phyloP scores from a whole-genome alignment of 35 echinoderm and acorn worm genomes.

The Heliocidaris tuberculata region DNA sequence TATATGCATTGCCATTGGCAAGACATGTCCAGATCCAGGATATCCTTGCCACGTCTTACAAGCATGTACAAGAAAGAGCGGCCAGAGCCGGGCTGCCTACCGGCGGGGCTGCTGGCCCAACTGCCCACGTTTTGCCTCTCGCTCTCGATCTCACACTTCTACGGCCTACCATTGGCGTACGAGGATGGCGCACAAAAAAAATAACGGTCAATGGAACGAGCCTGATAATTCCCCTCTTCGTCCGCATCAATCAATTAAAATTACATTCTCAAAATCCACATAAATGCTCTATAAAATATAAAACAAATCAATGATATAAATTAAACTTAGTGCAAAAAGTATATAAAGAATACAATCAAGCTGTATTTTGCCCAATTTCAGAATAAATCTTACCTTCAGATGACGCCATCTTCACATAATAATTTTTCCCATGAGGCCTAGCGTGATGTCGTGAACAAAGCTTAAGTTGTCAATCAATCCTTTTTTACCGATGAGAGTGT shows the following conservation, averaged over 20 bases:
- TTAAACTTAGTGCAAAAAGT: not conserved
- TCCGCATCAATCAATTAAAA: conserved; percentile 11
- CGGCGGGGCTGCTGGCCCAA: no score
- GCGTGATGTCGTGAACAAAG: not conserved
- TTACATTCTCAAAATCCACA: not conserved
- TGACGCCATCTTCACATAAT: conserved; percentile 48
- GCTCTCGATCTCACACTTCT: no score
- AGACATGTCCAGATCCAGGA: no score
- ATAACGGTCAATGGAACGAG: conserved; percentile 55
- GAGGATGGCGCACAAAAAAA: conserved; percentile 56
- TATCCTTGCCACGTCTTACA: no score
- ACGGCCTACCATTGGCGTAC: no score
- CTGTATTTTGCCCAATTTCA: not conserved
- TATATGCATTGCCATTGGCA: no score
- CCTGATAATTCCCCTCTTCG: conserved; percentile 23
- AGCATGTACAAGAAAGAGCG: no score
- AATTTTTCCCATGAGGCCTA: not conserved
- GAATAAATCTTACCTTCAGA: conserved; percentile 50
- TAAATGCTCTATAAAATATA: not conserved
- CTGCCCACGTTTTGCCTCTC: no score
- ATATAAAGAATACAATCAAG: not conserved
- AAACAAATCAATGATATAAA: not conserved
- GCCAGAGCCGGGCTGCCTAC: no score
- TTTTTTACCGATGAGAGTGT: no score
- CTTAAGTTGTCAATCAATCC: no score